Evolutionary conservation across 2,113 vertebrate genomes (phyloP).

Genomic region (Carollia perspicillata): DNA sequence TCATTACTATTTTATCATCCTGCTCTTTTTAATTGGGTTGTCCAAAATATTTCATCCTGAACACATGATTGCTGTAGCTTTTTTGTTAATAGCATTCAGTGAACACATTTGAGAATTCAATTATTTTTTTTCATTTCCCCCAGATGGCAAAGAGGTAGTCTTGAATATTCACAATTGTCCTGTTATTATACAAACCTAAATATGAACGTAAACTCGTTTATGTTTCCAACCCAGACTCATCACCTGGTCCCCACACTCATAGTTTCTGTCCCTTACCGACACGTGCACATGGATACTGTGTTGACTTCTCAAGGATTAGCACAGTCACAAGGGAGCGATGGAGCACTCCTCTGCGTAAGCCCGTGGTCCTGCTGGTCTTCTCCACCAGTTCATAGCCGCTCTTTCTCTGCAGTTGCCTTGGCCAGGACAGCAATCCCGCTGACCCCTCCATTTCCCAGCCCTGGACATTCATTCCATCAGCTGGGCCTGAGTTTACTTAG

Average conservation of each 20-base stretch:
- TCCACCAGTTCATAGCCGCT: fast-evolving
- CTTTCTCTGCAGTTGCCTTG: background rate
- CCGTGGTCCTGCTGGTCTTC: fast-evolving
- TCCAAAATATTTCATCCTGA: background rate
- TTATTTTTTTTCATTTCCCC: background rate
- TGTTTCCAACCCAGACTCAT: background rate
- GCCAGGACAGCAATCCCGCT: background rate
- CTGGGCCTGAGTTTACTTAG: background rate
- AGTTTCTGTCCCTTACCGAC: background rate
- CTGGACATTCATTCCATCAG: background rate
- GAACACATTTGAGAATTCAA: background rate
- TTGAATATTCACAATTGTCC: background rate
- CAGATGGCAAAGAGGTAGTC: background rate
- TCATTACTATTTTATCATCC: background rate
- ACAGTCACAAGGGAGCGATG: too few relatives aligned
- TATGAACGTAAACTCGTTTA: background rate
- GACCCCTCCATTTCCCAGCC: fast-evolving
- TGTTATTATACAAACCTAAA: background rate
- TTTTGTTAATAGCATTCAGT: background rate
- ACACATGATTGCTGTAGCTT: background rate
- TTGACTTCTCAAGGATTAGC: background rate
- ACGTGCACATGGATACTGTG: background rate
- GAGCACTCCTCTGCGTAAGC: background rate
- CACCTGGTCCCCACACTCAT: background rate
- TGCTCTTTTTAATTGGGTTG: background rate